A percentile compares a stretch with the other conserved stretches of the same genome.
phyloP scores from a whole-genome alignment of 2,888 invertebrate genomes.

The Phyllotreta striolata region DNA sequence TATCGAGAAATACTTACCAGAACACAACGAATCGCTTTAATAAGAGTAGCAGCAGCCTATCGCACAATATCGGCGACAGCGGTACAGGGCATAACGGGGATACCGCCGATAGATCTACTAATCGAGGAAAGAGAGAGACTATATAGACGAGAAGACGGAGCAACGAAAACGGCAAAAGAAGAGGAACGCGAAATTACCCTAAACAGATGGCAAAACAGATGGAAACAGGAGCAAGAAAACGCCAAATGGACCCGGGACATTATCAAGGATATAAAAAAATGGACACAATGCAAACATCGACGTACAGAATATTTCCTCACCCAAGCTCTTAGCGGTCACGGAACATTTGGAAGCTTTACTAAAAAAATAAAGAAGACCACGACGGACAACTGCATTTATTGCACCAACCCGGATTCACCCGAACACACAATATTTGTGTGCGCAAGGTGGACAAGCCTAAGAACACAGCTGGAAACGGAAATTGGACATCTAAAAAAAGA shows the following conservation, averaged over 20 bases:
- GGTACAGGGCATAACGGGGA: constrained; percentile 11
- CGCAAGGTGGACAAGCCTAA: too few species aligned
- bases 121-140: not conserved
- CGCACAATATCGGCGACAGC: constrained; percentile 3
- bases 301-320: not conserved
- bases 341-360: too few species aligned
- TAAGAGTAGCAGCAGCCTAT: constrained; percentile 11
- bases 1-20: constrained; percentile 7
- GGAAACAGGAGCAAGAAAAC: not conserved
- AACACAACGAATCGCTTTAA: constrained; percentile 17
- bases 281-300: constrained; percentile 14
- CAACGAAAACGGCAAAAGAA: not conserved
- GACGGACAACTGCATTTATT: too few species aligned
- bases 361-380: too few species aligned
- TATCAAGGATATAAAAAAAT: not conserved
- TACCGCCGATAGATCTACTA: not conserved
- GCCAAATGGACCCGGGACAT: constrained; percentile 5
- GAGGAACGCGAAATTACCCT: not conserved
- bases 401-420: too few species aligned
- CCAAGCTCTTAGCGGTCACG: too few species aligned
- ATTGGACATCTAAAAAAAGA: too few species aligned
- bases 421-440: too few species aligned
- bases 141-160: not conserved
- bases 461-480: too few species aligned
- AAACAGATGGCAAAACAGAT: not conserved